Base-by-base conservation (phyloP, 2,888 invertebrate genomes). In the Phalera bucephala region DNA sequence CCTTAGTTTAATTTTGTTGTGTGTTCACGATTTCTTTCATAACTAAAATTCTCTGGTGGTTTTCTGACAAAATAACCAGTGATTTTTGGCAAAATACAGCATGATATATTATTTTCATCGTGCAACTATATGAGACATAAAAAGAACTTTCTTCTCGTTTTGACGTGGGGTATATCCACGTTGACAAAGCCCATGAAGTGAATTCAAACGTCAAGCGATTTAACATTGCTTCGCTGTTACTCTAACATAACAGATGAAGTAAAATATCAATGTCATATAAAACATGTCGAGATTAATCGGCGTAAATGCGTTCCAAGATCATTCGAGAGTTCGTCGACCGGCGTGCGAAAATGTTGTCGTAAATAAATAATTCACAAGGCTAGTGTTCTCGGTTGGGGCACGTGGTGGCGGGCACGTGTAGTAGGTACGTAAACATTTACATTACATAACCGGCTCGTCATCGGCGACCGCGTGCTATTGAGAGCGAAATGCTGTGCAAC, bases 311-410 rank as follows among this genome's bases (percentile, higher is more conserved):
- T 81, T 81, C 74, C 86, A 86, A 88, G 87, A 88, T 81, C 84
- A 84, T 73, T 79, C 72, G 64, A 64, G 81, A 82, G 88, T 83
- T 89, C 88, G 60, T 76, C 80, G 88, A 87, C 88, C 88, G 83
- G 80, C 88, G 88, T 88, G 88, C 86, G 88, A 88, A 87, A 87
- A 88, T 87, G 87, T 84, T 85, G 85, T 87, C 88, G 88, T 87
- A 89, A 89, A 89, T 89, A 89, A 88, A 89, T 89, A 89, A 88
- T 88, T 89, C 88, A 89, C 88, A 89, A 89, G 88, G 88, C 88
- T 89, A 87, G 88, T 87, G 85, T 85, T 86, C 83, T 82, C 76
- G 71, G 80, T 76, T 77, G 78, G 81, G 80, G 83, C 85, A 86
- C 88, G 87, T 85, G 88, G 83, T 76, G 54, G 67, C 73, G 67